Evolutionary conservation across 35 echinoderm and acorn worm genomes (phyloP).

Genomic region (Apostichopus japonicus): DNA sequence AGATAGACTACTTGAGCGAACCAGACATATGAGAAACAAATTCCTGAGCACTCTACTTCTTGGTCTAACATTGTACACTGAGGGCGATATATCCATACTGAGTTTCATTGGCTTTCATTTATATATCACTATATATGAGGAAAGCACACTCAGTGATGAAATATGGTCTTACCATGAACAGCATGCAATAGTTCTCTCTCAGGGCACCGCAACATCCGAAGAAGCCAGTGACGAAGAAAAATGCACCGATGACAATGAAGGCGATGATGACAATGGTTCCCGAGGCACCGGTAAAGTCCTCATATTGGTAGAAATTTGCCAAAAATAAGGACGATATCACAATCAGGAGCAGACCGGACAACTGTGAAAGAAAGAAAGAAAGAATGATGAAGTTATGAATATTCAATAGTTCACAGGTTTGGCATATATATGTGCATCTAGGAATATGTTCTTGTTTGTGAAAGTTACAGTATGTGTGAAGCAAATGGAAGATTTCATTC

Average conservation of each 20-base stretch:
- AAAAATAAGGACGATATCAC: constrained; percentile 66
- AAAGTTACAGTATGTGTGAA: too few relatives aligned
- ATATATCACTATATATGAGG: not conserved
- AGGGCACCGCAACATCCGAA: constrained; percentile 96
- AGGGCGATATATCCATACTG: too few relatives aligned
- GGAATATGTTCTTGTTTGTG: too few relatives aligned
- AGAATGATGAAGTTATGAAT: not conserved
- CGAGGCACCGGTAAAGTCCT: constrained; percentile 61
- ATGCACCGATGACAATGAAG: constrained; percentile 76
- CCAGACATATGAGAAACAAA: not conserved
- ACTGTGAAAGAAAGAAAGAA: constrained; percentile 40
- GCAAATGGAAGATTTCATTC: too few relatives aligned
- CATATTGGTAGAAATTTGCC: constrained; percentile 73
- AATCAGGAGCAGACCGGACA: constrained; percentile 81
- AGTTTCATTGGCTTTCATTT: not conserved
- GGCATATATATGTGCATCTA: too few relatives aligned
- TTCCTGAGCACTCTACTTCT: too few relatives aligned
- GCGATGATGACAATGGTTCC: constrained; percentile 70
- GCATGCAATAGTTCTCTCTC: constrained; percentile 98
- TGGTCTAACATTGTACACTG: too few relatives aligned
- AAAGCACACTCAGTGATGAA: too few relatives aligned
- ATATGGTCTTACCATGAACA: constrained; percentile 71
- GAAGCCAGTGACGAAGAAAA: constrained; percentile 92
- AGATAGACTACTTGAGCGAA: too few relatives aligned
- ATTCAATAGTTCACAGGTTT: too few relatives aligned